Conservation (phyloP, 2,113 vertebrate genomes). For the Pygoscelis antarcticus region DNA sequence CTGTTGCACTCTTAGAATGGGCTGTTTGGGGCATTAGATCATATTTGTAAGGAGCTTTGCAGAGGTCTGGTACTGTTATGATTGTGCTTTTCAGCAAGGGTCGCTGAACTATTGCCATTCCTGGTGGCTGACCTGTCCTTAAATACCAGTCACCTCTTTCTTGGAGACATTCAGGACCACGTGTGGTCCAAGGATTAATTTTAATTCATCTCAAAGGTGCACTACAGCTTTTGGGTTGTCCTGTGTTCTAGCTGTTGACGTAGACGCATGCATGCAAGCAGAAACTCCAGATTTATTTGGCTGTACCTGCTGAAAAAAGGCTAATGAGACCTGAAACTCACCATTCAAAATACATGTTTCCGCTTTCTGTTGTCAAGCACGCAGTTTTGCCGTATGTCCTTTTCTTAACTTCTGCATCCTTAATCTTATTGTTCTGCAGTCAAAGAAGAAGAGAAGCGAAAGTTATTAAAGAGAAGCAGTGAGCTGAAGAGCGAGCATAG, state of each 20-base stretch:
- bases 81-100: not conserved
- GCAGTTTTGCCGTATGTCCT: not conserved
- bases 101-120: not conserved
- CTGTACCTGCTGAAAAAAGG: not conserved
- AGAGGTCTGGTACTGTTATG: not conserved
- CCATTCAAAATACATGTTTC: not conserved
- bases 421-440: slow-evolving; percentile 72
- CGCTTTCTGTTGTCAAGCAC: not conserved
- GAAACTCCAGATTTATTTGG: not conserved
- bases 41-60: not conserved
- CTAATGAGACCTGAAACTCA: not conserved
- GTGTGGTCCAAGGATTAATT: not conserved
- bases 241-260: not conserved
- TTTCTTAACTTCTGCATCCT: not conserved
- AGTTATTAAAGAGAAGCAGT: slow-evolving; percentile 84
- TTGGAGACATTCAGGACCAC: not conserved
- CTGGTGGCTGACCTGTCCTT: not conserved
- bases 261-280: not conserved
- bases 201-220: not conserved
- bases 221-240: not conserved
- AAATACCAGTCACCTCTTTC: not conserved
- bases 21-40: not conserved
- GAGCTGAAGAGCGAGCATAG: slow-evolving; percentile 88
- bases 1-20: not conserved
- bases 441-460: slow-evolving; percentile 93